phyloP scores from a whole-genome alignment of 2,888 invertebrate species.

The Drosophila nr. medialis region DNA sequence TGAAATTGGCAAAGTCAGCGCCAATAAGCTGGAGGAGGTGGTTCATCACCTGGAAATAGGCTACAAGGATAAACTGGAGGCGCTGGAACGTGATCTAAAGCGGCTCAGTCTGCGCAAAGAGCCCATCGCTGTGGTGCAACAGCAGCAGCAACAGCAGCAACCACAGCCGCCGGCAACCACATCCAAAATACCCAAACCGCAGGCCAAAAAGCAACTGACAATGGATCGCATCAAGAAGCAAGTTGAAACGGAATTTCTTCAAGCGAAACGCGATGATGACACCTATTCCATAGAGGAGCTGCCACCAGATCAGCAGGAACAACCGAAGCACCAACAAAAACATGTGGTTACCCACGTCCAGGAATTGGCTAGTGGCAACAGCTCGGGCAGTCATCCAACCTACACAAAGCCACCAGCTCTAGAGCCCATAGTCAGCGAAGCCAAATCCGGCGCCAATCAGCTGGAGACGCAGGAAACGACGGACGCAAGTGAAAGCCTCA shows the following conservation, averaged over 20 bases:
- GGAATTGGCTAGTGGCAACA: slow-evolving; percentile 46
- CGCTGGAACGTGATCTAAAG: slow-evolving; percentile 71
- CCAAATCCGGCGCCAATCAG: slow-evolving; percentile 2
- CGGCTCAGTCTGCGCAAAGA: slow-evolving; percentile 33
- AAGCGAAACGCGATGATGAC: slow-evolving; percentile 60
- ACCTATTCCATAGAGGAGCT: slow-evolving; percentile 69
- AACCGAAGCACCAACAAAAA: slow-evolving; percentile 1
- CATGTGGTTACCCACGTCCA: slow-evolving; percentile 31
- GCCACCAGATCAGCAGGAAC: slow-evolving; percentile 4
- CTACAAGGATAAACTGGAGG: slow-evolving; percentile 75
- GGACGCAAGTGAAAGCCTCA: slow-evolving; percentile 75
- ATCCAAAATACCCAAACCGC: slow-evolving; percentile 67
- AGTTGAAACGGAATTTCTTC: slow-evolving; percentile 65
- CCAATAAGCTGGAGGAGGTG: slow-evolving; percentile 72
- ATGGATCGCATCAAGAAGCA: slow-evolving; percentile 58
- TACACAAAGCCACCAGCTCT: slow-evolving; percentile 30
- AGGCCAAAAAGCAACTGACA: slow-evolving; percentile 34
- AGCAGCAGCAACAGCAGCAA: not conserved
- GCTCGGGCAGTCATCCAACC: slow-evolving; percentile 58
- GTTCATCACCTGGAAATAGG: slow-evolving; percentile 72
- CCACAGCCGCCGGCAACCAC: not conserved
- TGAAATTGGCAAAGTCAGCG: slow-evolving; percentile 75
- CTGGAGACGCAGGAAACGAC: slow-evolving; percentile 55
- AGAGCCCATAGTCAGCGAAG: not conserved
- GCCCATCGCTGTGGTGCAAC: not conserved